Base-by-base conservation (phyloP, 2,888 invertebrate species). In the Nymphalis c-album region DNA sequence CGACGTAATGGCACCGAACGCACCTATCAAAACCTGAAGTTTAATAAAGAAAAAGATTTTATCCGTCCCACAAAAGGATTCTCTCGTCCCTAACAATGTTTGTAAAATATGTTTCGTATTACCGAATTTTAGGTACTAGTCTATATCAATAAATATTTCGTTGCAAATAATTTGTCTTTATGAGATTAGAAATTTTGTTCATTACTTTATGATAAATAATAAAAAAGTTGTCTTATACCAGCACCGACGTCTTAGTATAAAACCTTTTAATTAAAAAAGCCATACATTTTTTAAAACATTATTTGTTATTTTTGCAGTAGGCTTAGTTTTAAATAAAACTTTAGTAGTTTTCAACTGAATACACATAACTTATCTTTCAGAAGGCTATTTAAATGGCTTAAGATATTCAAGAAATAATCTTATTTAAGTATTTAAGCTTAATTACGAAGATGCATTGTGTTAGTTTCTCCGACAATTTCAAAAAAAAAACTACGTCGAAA, bases 21-120 rank as follows among this genome's bases (percentile, higher is more conserved):
- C 84, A 87, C 84, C 85, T 86, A 83, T 85, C 81, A 81, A 78
- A 79, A 80, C 78, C 77, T 80, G 71, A 82, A 81, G 76, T 81
- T 82, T 84, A 83, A 82, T 85, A 85, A 83, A 82, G 80, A 81
- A 81, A 82, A 82, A 79, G 77, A 81, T 82, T 85, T 83, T 79
- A 80, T 78, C 73, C 70, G 79, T 81, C 80, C 82, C 78, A 71
- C 80, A 79, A 83, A 83, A 79, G 75, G 78, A 77, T 81, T 80
- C 76, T 83, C 81, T 51, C 57, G 61, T 62, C 77, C 78, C 67
- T 67, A 73, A 79, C 80, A 80, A 83, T 81, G 79, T 80, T 83
- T 82, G 85, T 88, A 85, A 86, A 85, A 83, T 80, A 82, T 76
- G 80, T 74, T 80, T 60, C 59, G 69, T 69, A 75, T 71, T 76